Conservation (phyloP, 35 echinoderm and acorn worm species). For the Acanthaster planci region DNA sequence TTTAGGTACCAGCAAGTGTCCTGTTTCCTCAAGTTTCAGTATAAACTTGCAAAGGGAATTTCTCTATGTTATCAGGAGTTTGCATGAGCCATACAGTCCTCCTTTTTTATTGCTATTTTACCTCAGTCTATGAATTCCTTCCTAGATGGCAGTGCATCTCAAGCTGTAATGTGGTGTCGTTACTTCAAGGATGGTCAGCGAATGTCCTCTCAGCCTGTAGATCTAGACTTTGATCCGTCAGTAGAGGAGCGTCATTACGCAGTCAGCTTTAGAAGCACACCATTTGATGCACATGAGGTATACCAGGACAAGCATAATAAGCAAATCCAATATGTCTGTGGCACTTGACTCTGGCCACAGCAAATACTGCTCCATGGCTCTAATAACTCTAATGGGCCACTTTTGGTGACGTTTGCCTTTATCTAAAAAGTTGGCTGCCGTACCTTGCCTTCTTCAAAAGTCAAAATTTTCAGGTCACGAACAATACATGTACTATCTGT, state of each 20-base stretch:
- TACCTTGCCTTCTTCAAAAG: too few relatives aligned
- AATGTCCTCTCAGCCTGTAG: neutral
- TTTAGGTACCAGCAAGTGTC: too few relatives aligned
- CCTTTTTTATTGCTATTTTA: too few relatives aligned
- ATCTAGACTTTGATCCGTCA: slow-evolving; percentile 43
- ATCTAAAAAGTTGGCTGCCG: neutral
- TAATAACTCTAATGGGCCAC: neutral
- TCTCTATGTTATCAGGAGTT: too few relatives aligned
- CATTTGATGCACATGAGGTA: slow-evolving; percentile 26
- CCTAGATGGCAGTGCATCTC: slow-evolving; percentile 9
- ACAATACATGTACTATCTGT: too few relatives aligned
- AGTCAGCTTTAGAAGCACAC: slow-evolving; percentile 2
- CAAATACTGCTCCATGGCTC: neutral
- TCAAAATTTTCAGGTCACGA: neutral
- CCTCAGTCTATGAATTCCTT: neutral
- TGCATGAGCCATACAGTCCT: too few relatives aligned
- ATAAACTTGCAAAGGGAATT: too few relatives aligned
- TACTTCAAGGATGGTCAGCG: slow-evolving; percentile 18
- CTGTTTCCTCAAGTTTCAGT: too few relatives aligned
- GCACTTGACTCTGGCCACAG: neutral
- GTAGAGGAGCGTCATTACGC: slow-evolving; percentile 23
- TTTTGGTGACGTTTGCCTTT: neutral
- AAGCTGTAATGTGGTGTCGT: slow-evolving; percentile 39
- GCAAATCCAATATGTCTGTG: neutral
- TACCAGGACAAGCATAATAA: neutral